Percentiles rank a stretch among this genome's conserved stretches.
Conservation (phyloP, 2,113 vertebrate species). For the Rhinolophus ferrumequinum region DNA sequence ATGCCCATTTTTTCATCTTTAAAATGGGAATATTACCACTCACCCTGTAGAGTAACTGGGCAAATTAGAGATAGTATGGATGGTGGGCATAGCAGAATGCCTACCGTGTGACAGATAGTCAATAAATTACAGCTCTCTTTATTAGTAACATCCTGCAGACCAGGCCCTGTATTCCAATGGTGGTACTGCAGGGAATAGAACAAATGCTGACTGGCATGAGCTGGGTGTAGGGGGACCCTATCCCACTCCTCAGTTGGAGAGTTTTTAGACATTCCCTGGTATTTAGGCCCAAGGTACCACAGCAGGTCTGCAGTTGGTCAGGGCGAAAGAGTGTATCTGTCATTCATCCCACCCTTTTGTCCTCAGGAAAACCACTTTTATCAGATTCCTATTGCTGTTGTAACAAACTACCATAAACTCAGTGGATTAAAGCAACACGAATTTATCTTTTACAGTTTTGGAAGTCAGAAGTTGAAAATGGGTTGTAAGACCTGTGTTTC, state of each 20-base stretch:
- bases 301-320: not conserved
- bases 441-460: not conserved
- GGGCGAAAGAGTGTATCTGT: not conserved
- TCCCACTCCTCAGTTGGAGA: not conserved
- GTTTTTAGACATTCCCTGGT: not conserved
- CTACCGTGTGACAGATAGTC: not conserved
- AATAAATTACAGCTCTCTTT: not conserved
- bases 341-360: not conserved
- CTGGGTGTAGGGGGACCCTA: not conserved
- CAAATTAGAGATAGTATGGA: not conserved
- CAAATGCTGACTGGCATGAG: not conserved
- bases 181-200: not conserved
- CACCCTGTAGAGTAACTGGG: not conserved
- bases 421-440: not conserved
- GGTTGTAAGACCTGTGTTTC: not conserved
- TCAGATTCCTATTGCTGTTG: not conserved
- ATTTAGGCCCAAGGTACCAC: not conserved
- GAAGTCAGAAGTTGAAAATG: not conserved
- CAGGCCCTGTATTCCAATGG: not conserved
- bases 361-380: not conserved
- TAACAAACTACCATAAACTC: not conserved
- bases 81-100: not conserved
- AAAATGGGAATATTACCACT: not conserved
- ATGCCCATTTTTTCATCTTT: not conserved
- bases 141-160: not conserved